Base-by-base conservation (phyloP, 30 jellyfish, hydroid and myxozoan genomes). In the Phacellophora camtschatica region DNA sequence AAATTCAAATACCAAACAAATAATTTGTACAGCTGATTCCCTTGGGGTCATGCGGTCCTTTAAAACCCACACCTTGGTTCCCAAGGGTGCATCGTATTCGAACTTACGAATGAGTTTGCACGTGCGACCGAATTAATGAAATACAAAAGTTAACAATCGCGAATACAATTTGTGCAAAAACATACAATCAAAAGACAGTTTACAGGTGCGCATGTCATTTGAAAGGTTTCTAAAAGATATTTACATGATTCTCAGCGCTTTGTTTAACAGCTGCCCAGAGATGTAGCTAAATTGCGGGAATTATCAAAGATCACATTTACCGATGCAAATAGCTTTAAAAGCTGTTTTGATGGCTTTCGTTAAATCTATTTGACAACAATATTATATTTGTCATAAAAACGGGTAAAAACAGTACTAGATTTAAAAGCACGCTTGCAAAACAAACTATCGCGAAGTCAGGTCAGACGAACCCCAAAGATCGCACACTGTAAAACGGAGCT, bases 211-310 rank as follows among this genome's bases (percentile, higher is more conserved):
- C 86, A 30, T 18, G 75, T 74, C 73, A 37, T 73, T 73, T 73
- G 64, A 73, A 43, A 49, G 42, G 43, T 73, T 56, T 51, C 36
- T 18, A 73, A 73, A 73, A 73, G 51, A 66, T 73, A 74, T 73
- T 73, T 73, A 73, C 89, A 62, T 77, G 82, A 46, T 77, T 81
- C 54, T 57, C 73, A 49, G 35, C 23, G 81, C 71, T 61, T 64
- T 77, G 79, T 61, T 77, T 77, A 49, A 59, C 89, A 77, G 89
- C 89, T 77, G 89, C 82, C 74, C 46, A 49, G 74, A 22, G 86
- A 61, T 32, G 55, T 67, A 66, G 56, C 33, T 34, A 73, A 51
- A 12, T 73, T 73, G 20, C 28, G 41, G 20, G 71, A 56, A n/a
- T 28, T n/a, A 0, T 56, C 41, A 23, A 56, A 23, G 34, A 23